phyloP scores from a whole-genome alignment of 2,888 invertebrate species.

The Hololepta plana region DNA sequence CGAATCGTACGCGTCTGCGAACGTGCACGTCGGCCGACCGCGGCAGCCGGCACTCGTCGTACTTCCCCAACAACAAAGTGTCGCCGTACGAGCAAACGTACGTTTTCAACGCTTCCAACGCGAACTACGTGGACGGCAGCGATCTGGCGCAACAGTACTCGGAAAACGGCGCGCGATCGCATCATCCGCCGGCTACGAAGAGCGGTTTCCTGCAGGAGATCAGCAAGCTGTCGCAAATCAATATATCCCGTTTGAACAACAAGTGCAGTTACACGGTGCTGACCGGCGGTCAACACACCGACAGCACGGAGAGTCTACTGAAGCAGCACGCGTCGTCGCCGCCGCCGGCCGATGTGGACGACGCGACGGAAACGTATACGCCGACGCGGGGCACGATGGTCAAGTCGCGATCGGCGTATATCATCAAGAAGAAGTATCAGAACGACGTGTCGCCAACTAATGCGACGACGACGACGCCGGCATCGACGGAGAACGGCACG shows the following conservation, averaged over 20 bases:
- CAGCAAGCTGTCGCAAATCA: constrained; percentile 51
- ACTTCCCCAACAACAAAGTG: constrained; percentile 25
- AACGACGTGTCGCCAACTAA: constrained; percentile 21
- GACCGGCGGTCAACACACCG: constrained; percentile 33
- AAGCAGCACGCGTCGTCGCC: constrained; percentile 16
- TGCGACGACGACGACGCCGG: constrained; percentile 13
- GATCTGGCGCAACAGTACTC: constrained; percentile 18
- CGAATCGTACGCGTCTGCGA: constrained; percentile 18
- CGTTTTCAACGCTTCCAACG: constrained; percentile 26
- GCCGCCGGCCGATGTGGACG: constrained; percentile 14
- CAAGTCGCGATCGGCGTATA: constrained; percentile 39
- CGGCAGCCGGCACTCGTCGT: constrained; percentile 25
- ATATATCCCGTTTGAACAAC: constrained; percentile 42
- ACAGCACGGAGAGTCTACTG: constrained; percentile 46
- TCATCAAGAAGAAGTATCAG: constrained; percentile 31
- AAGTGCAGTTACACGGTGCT: constrained; percentile 56
- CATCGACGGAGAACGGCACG: too few relatives aligned
- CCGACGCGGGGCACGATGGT: constrained; percentile 27
- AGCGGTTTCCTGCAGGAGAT: constrained; percentile 43
- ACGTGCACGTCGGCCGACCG: constrained; percentile 24
- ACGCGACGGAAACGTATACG: constrained; percentile 19
- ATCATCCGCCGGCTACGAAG: constrained; percentile 5
- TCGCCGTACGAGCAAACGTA: constrained; percentile 27
- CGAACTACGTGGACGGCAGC: constrained; percentile 28
- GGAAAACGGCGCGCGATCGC: constrained; percentile 11